phyloP scores from a whole-genome alignment of 2,888 invertebrate genomes.

The Torymus texanus region DNA sequence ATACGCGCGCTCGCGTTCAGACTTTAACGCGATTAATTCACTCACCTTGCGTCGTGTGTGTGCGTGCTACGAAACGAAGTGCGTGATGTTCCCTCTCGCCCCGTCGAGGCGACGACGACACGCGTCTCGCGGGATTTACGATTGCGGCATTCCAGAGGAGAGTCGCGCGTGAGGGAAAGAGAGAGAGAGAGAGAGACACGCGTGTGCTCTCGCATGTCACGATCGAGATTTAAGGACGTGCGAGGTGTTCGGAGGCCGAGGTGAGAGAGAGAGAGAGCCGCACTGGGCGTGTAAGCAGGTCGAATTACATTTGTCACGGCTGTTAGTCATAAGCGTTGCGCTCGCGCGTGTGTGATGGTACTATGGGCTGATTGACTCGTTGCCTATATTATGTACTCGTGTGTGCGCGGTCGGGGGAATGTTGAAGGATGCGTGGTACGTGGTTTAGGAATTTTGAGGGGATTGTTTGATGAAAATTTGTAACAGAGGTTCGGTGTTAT shows the following conservation, averaged over 20 bases:
- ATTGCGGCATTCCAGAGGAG: slow-evolving; percentile 4
- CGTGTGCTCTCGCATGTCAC: background rate
- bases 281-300: too few species aligned
- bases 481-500: too few species aligned
- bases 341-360: too few species aligned
- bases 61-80: slow-evolving; percentile 13
- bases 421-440: too few species aligned
- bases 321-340: slow-evolving; percentile 4
- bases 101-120: background rate
- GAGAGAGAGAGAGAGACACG: background rate
- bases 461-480: too few species aligned
- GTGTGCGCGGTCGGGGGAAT: too few species aligned
- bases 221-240: slow-evolving; percentile 42
- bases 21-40: slow-evolving; percentile 45
- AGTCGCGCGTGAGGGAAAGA: background rate
- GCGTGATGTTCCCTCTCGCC: slow-evolving; percentile 10
- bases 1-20: background rate
- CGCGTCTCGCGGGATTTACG: slow-evolving; percentile 29
- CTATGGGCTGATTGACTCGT: too few species aligned
- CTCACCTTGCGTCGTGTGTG: background rate
- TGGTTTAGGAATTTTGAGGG: too few species aligned
- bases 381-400: too few species aligned
- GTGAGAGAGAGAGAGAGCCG: slow-evolving; percentile 16
- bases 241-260: slow-evolving; percentile 1
- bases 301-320: background rate